Conservation (phyloP, 2,888 invertebrate genomes). For the Xanthia icteritia region DNA sequence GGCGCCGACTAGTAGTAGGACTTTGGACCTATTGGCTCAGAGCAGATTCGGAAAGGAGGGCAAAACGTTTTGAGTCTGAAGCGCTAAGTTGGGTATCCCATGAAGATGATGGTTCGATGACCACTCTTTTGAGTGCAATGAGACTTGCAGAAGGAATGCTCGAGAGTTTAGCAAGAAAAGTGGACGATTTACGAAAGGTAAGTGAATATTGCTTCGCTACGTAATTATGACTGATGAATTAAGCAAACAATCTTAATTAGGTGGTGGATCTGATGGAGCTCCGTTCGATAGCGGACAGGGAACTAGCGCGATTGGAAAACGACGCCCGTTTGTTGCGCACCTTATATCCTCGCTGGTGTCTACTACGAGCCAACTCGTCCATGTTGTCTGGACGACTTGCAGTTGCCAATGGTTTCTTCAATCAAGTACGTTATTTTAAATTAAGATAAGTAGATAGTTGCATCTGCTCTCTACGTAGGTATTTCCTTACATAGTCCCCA, state of each 20-base stretch:
- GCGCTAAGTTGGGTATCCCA: conserved; percentile 79
- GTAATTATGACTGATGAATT: not conserved
- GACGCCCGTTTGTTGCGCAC: conserved; percentile 78
- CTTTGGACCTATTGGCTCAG: conserved; percentile 87
- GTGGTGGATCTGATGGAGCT: conserved; percentile 87
- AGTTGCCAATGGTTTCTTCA: conserved; percentile 72
- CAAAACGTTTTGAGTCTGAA: conserved; percentile 84
- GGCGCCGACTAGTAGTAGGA: conserved; percentile 80
- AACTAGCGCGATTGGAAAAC: conserved; percentile 79
- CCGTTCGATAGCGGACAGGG: conserved; percentile 84
- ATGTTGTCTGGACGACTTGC: conserved; percentile 78
- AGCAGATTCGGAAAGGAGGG: conserved; percentile 77
- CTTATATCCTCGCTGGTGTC: conserved; percentile 82
- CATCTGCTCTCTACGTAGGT: not conserved
- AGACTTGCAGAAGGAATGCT: conserved; percentile 86
- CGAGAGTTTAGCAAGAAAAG: conserved; percentile 85
- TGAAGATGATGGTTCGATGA: conserved; percentile 78
- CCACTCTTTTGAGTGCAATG: conserved; percentile 80
- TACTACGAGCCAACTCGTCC: conserved; percentile 80
- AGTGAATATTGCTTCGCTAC: not conserved
- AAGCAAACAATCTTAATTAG: conserved; percentile 64
- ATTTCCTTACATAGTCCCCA: not conserved
- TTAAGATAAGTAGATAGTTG: not conserved
- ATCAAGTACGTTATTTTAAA: conserved; percentile 72
- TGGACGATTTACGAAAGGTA: conserved; percentile 85